A percentile compares a stretch with the other conserved stretches of the same genome.
Evolutionary conservation across 2,888 invertebrate species (phyloP).

Genomic region (Drosophila percnosoma): DNA sequence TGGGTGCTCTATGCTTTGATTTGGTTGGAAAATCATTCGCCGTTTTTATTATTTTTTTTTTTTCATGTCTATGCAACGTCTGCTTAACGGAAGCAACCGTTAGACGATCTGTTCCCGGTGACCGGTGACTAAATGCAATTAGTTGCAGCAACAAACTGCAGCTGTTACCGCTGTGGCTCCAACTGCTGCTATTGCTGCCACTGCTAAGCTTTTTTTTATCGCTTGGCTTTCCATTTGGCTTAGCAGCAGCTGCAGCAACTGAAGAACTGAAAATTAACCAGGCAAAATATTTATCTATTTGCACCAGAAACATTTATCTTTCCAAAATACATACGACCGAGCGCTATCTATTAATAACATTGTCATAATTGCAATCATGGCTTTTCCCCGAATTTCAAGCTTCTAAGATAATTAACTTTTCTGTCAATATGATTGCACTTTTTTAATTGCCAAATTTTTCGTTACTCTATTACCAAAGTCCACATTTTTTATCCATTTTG

Average conservation of each 20-base stretch:
- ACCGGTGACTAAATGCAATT: slow-evolving; percentile 75
- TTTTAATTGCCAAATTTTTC: background rate
- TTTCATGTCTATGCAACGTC: slow-evolving; percentile 46
- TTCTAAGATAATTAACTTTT: background rate
- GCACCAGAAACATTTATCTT: slow-evolving; percentile 24
- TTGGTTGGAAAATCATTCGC: slow-evolving; percentile 64
- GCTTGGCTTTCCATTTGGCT: slow-evolving; percentile 69
- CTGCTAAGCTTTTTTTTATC: slow-evolving; percentile 23
- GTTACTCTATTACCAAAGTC: background rate
- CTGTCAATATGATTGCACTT: background rate
- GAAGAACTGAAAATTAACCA: slow-evolving; percentile 55
- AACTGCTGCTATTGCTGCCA: slow-evolving; percentile 10
- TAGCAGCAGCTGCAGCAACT: slow-evolving; percentile 48
- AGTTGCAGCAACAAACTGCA: slow-evolving; percentile 78
- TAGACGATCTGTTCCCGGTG: slow-evolving; percentile 68
- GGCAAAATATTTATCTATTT: slow-evolving; percentile 51
- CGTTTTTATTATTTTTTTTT: slow-evolving; percentile 23
- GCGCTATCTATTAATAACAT: slow-evolving; percentile 3
- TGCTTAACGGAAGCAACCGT: slow-evolving; percentile 77
- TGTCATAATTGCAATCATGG: slow-evolving; percentile 3
- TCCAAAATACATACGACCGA: slow-evolving; percentile 7
- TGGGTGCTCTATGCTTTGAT: slow-evolving; percentile 71
- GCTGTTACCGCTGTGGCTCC: slow-evolving; percentile 51
- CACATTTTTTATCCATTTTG: background rate
- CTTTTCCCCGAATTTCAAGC: background rate